These are phyloP conservation scores for Trachelus troglodyta DNA, from an alignment of 2,888 invertebrate genomes.

Conservation along the genomic window DNA sequence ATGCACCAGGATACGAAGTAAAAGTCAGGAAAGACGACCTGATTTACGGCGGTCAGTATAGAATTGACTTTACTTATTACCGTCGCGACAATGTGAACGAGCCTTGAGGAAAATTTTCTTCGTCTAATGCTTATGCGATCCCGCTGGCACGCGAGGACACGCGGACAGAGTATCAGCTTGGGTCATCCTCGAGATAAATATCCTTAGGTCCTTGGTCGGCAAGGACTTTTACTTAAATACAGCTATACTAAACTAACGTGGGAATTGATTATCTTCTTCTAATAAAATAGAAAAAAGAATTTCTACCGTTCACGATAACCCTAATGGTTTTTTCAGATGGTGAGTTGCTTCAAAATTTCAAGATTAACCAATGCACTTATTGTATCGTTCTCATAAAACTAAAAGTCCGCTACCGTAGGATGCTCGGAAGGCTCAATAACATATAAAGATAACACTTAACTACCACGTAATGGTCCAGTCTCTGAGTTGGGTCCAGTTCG, in stretches of 20 bases:
- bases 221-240: too few species aligned
- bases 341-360: too few species aligned
- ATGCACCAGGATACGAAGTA: slow-evolving; percentile 25
- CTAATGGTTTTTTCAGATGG: too few species aligned
- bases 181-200: too few species aligned
- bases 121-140: slow-evolving; percentile 12
- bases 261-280: too few species aligned
- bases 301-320: too few species aligned
- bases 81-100: neutral
- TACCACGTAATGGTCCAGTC: neutral
- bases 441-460: neutral
- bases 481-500: neutral
- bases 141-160: slow-evolving; percentile 55
- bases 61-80: slow-evolving; percentile 1
- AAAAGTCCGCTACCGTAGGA: neutral
- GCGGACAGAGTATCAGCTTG: neutral
- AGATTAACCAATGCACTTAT: too few species aligned
- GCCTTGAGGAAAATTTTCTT: neutral
- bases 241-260: too few species aligned
- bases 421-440: neutral
- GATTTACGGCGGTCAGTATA: slow-evolving; percentile 1
- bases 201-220: too few species aligned
- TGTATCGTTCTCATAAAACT: too few species aligned
- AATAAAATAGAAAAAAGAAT: too few species aligned
- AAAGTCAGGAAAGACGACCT: neutral